These are phyloP conservation scores for Proteles cristata DNA, from an alignment of 2,113 vertebrate species.

Conservation along the genomic window DNA sequence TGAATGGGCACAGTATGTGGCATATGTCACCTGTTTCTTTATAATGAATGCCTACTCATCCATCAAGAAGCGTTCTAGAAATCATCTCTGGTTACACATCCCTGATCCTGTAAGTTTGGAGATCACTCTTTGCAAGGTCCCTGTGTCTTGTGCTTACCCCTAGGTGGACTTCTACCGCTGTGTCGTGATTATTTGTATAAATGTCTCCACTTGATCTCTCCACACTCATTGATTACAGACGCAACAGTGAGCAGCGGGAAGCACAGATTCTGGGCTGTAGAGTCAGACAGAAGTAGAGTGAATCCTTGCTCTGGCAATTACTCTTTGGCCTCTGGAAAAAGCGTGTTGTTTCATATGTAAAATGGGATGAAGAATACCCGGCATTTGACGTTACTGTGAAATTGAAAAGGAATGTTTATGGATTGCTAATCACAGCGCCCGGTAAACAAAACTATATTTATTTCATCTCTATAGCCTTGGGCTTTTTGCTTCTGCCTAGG, in stretches of 20 bases:
- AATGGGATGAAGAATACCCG: background rate
- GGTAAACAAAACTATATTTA: background rate
- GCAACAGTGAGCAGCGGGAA: background rate
- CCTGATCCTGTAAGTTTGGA: background rate
- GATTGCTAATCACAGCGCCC: background rate
- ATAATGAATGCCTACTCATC: background rate
- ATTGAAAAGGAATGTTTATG: background rate
- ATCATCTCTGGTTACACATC: background rate
- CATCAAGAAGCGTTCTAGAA: background rate
- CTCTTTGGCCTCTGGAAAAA: background rate
- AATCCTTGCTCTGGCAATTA: background rate
- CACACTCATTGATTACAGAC: background rate
- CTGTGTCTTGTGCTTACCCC: background rate
- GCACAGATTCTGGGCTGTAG: background rate
- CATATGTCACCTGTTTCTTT: background rate
- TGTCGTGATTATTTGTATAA: background rate
- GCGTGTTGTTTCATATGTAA: background rate
- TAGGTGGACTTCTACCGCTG: background rate
- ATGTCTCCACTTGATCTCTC: background rate
- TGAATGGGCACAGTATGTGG: background rate
- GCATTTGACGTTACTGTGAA: background rate
- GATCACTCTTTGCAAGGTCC: background rate
- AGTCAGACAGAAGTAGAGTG: background rate
- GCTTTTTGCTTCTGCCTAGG: background rate
- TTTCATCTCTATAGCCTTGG: background rate